These are phyloP conservation scores for Tethea ocularis DNA, from an alignment of 2,888 invertebrate species.

Conservation along the genomic window DNA sequence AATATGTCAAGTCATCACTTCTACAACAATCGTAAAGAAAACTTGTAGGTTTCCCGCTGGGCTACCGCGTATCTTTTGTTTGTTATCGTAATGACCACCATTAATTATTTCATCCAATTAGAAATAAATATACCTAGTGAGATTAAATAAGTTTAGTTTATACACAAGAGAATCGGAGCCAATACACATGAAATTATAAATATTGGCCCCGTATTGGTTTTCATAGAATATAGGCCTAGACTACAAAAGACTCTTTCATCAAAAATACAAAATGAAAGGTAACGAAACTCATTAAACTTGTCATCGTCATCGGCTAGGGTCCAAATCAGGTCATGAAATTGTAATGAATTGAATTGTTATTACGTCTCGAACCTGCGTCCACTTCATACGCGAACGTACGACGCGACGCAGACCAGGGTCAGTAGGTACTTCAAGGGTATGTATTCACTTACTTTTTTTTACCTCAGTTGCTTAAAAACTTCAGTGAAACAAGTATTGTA, in stretches of 20 bases:
- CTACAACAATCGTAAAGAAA: too few relatives aligned
- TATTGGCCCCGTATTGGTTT: too few relatives aligned
- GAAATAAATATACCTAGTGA: too few relatives aligned
- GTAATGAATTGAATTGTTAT: slow-evolving; percentile 26
- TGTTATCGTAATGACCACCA: too few relatives aligned
- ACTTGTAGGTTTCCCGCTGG: too few relatives aligned
- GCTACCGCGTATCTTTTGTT: too few relatives aligned
- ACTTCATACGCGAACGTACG: slow-evolving; percentile 17
- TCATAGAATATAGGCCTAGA: too few relatives aligned
- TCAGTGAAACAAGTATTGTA: neutral
- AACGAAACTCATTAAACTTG: neutral
- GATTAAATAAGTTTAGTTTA: too few relatives aligned
- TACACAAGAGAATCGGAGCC: too few relatives aligned
- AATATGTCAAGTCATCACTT: too few relatives aligned
- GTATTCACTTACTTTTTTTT: neutral
- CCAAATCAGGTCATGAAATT: slow-evolving; percentile 23
- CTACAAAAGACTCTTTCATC: neutral
- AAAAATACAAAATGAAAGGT: neutral
- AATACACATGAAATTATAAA: too few relatives aligned
- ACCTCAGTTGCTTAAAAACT: neutral
- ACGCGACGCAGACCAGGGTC: neutral
- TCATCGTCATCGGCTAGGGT: slow-evolving; percentile 17
- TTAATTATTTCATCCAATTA: too few relatives aligned
- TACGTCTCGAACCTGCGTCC: slow-evolving; percentile 34
- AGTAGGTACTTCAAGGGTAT: slow-evolving; percentile 1